Evolutionary conservation across 1,140 invertebrate genomes (phyloP), one percentile per base, ranked within the genome.

Genomic region (Tetragnatha versicolor): DNA sequence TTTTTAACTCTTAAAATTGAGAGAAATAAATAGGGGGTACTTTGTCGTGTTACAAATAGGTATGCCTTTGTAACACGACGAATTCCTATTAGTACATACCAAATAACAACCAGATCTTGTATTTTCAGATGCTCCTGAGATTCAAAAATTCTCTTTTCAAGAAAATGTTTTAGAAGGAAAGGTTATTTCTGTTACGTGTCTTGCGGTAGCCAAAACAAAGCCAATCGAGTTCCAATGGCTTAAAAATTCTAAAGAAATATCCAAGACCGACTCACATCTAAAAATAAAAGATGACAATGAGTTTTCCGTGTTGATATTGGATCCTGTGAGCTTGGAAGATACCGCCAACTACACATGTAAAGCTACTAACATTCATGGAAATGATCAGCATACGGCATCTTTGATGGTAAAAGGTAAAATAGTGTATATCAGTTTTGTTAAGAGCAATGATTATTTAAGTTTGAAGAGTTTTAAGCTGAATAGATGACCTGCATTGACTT

Each of bases 301-400:
- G n/a, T 69, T 53, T 79, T 80, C 79, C 2, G 14, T 81, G 6
- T 17, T 94, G 81, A 92, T 90, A 81, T 93, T 94, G 82, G 90
- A 92, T 80, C 88, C 89, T 3, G 90, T 93, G 58, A 87, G 89
- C 76, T 91, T 89, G 12, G 87, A 88, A 81, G 91, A 88, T 85
- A 81, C 37, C 51, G 84, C 82, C 12, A 82, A 84, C 69, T 84
- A 84, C 51, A 83, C 83, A 6, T 84, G 82, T 68, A 51, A 68
- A 29, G 73, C 73, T 7, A 65, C 37, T 2, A 82, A 82, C 60
- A 17, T 45, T 5, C 27, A 35, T 31, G 81, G 78, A 17, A 78
- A 22, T 12, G 70, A 70, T n/a, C 37, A 45, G 20, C 73, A 69
- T 25, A 80, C 69, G 22, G 79, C 81, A 2, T 27, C 33, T 3